phyloP scores from a whole-genome alignment of 1,140 invertebrate genomes.

The Uloborus diversus region DNA sequence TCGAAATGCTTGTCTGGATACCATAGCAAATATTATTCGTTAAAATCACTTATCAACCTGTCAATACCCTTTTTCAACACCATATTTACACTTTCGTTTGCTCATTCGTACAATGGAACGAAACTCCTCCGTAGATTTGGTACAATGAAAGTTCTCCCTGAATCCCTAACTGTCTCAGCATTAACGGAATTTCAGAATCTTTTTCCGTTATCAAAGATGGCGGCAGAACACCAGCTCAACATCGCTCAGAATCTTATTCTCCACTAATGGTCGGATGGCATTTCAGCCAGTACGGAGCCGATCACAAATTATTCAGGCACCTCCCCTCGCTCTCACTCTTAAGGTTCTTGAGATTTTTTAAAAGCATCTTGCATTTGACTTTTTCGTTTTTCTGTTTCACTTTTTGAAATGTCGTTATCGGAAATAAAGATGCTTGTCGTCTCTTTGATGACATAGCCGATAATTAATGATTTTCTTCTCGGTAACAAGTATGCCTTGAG shows the following conservation, averaged over 20 bases:
- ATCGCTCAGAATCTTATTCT: not conserved
- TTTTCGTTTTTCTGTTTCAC: constrained; percentile 19
- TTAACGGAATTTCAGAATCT: not conserved
- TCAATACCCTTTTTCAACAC: too few species aligned
- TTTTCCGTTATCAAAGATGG: constrained; percentile 13
- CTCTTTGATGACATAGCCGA: constrained; percentile 30
- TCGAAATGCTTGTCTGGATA: too few species aligned
- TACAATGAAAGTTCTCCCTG: too few species aligned
- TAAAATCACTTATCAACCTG: too few species aligned
- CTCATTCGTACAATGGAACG: too few species aligned
- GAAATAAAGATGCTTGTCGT: constrained; percentile 49
- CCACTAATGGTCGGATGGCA: constrained; percentile 14
- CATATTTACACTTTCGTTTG: too few species aligned
- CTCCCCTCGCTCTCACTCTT: not conserved
- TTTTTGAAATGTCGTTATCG: constrained; percentile 55
- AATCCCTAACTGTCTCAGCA: not conserved
- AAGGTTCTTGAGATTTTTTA: constrained; percentile 52
- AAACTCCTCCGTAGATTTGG: too few species aligned
- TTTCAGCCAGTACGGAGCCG: constrained; percentile 44
- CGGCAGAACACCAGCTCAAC: not conserved
- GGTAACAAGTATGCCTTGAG: not conserved
- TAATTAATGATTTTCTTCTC: constrained; percentile 10
- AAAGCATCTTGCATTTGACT: constrained; percentile 29
- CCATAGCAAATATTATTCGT: too few species aligned
- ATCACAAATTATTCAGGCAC: constrained; percentile 49